Conservation (phyloP, 23 tunicate species). For the Halocynthia roretzi region DNA sequence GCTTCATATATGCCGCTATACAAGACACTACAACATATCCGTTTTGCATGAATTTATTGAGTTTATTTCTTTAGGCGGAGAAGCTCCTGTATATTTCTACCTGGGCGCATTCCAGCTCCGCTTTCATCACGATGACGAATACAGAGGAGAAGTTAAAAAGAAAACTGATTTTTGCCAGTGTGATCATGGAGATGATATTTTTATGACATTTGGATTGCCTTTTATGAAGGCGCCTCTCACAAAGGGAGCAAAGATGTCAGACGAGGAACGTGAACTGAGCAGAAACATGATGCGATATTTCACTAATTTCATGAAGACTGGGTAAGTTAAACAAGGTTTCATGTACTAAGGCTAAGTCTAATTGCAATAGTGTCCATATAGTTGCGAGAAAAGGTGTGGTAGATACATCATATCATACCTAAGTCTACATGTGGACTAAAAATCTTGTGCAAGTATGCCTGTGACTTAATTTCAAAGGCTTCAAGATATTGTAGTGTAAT, state of each 20-base stretch:
- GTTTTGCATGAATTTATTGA: no score
- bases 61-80: not conserved
- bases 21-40: no score
- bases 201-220: constrained; percentile 26
- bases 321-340: constrained; percentile 20
- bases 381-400: no score
- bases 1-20: no score
- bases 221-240: not conserved
- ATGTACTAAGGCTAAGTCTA: no score
- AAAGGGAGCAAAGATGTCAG: constrained; percentile 20
- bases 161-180: constrained; percentile 25
- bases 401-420: no score
- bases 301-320: constrained; percentile 44
- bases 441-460: no score
- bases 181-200: constrained; percentile 36
- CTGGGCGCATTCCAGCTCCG: not conserved
- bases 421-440: no score
- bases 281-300: constrained; percentile 41
- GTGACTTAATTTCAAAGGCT: no score
- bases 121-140: constrained; percentile 15
- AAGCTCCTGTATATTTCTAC: constrained; percentile 2
- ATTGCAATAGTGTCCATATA: no score
- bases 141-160: constrained; percentile 10
- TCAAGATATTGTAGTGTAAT: no score
- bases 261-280: constrained; percentile 40